These are phyloP conservation scores for Cephonodes hylas DNA, from an alignment of 2,888 invertebrate genomes.

Conservation along the genomic window DNA sequence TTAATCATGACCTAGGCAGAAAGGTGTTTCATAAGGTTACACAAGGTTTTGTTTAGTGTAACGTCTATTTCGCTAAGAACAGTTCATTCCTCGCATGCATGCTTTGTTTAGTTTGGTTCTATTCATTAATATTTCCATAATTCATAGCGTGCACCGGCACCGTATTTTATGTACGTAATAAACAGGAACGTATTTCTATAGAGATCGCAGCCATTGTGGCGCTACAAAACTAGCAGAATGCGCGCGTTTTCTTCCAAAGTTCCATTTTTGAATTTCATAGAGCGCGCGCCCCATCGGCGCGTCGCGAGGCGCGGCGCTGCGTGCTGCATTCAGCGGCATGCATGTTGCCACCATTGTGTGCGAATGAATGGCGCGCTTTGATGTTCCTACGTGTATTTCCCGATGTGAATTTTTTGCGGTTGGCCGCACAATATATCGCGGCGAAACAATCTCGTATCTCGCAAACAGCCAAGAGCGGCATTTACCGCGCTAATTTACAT, in stretches of 20 bases:
- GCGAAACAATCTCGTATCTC: constrained; percentile 5
- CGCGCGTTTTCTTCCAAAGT: constrained; percentile 45
- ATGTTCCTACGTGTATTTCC: constrained; percentile 36
- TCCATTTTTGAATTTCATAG: constrained; percentile 53
- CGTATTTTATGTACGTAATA: constrained; percentile 30
- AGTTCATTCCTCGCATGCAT: background rate
- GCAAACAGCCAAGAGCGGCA: constrained; percentile 8
- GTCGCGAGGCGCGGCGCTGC: constrained; percentile 20
- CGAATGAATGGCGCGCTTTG: constrained; percentile 41
- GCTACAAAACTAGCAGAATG: constrained; percentile 42
- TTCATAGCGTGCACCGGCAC: background rate
- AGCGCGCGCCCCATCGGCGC: constrained; percentile 26
- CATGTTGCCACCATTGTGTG: constrained; percentile 37
- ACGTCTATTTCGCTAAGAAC: background rate
- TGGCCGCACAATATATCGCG: constrained; percentile 17
- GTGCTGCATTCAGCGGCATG: constrained; percentile 34
- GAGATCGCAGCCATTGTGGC: constrained; percentile 38
- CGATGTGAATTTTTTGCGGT: constrained; percentile 23
- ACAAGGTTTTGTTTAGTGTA: background rate
- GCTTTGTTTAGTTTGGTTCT: background rate
- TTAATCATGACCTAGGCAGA: too few relatives aligned
- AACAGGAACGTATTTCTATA: constrained; percentile 46
- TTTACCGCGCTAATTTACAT: constrained; percentile 43
- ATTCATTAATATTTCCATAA: constrained; percentile 5
- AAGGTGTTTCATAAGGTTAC: background rate